These are phyloP conservation scores for Rhadina sibilatrix DNA, from an alignment of 2,113 vertebrate genomes.

Conservation along the genomic window DNA sequence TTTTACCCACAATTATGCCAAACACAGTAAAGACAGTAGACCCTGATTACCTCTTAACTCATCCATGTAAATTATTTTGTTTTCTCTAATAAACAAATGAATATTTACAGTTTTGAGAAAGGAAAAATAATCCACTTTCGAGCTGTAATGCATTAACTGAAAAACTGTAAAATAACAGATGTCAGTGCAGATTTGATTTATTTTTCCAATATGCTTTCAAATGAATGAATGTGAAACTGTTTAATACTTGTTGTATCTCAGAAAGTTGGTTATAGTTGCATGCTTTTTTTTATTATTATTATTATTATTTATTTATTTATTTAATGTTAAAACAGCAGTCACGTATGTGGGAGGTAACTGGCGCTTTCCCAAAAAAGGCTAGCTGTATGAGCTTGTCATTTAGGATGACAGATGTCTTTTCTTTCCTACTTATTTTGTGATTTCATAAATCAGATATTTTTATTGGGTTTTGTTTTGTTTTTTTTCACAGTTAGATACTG, in stretches of 20 bases:
- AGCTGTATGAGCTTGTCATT: not conserved
- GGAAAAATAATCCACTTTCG: not conserved
- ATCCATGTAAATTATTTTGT: not conserved
- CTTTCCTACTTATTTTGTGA: conserved; percentile 4
- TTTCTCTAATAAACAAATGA: not conserved
- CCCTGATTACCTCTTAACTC: not conserved
- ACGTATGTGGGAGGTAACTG: not conserved
- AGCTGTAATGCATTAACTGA: not conserved
- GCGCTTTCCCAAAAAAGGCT: not conserved
- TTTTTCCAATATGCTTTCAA: conserved; percentile 59
- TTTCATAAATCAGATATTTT: not conserved
- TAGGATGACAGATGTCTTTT: not conserved
- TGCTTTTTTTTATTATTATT: too few species aligned
- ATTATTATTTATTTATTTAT: too few species aligned
- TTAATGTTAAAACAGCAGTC: not conserved
- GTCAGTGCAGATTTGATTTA: conserved; percentile 51
- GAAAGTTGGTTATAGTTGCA: conserved; percentile 18
- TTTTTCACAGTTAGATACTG: not conserved
- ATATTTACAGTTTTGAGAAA: not conserved
- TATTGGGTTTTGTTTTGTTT: too few species aligned
- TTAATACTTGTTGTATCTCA: conserved; percentile 44
- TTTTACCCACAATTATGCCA: not conserved
- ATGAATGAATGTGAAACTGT: conserved; percentile 45
- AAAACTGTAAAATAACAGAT: conserved; percentile 42
- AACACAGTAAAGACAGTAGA: not conserved